A percentile compares a stretch with the other conserved stretches of the same genome.
Evolutionary conservation across 2,888 invertebrate genomes (phyloP).

Genomic region (Xestobium rufovillosum): DNA sequence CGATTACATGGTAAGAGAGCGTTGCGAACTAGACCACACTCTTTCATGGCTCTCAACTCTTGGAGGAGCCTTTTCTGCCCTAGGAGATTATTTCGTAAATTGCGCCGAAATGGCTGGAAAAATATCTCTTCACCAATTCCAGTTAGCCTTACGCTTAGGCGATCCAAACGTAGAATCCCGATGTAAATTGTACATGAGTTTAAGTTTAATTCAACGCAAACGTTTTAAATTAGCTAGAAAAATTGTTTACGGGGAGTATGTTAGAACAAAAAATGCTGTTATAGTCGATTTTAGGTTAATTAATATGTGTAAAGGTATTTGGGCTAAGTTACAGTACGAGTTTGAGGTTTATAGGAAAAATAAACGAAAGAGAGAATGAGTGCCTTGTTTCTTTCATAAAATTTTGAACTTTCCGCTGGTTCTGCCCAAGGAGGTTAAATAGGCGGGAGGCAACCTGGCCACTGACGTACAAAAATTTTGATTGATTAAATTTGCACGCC

Average conservation of each 20-base stretch:
- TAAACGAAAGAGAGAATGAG: too few relatives aligned
- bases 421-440: too few relatives aligned
- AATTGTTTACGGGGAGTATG: constrained; percentile 53
- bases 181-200: constrained; percentile 78
- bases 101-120: constrained; percentile 83
- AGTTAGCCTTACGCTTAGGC: constrained; percentile 69
- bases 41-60: constrained; percentile 94
- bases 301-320: constrained; percentile 81
- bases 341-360: constrained; percentile 30
- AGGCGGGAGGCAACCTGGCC: too few relatives aligned
- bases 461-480: too few relatives aligned
- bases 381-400: too few relatives aligned
- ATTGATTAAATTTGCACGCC: too few relatives aligned
- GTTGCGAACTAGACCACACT: constrained; percentile 71
- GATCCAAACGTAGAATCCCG: constrained; percentile 75
- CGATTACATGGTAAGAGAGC: constrained; percentile 49
- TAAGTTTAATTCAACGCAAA: constrained; percentile 81
- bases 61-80: constrained; percentile 92
- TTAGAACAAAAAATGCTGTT: constrained; percentile 37
- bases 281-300: constrained; percentile 56
- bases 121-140: constrained; percentile 78
- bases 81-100: constrained; percentile 77
- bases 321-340: constrained; percentile 70
- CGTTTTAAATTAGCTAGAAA: constrained; percentile 54
- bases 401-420: too few relatives aligned